Conservation (phyloP, 2,797 vertebrate genomes). For the Phrynocephalus forsythii region DNA sequence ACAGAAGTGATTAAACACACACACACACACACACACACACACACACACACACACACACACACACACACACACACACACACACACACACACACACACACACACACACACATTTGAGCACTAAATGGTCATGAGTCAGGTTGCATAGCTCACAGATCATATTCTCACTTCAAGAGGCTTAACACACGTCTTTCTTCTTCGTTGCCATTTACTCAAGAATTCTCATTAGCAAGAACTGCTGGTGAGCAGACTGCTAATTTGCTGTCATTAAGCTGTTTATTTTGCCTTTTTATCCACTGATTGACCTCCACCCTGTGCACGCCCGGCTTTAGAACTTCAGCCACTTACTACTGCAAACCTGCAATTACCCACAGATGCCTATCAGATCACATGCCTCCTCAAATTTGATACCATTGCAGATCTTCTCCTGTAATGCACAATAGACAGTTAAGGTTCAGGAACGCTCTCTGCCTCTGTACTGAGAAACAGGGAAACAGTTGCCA, state of each 20-base stretch:
- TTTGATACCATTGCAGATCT: too few relatives aligned
- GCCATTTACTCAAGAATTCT: conserved; percentile 32
- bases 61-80: neutral
- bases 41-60: neutral
- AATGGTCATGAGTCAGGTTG: fast-evolving
- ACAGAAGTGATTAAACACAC: neutral
- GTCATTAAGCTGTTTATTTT: conserved; percentile 55
- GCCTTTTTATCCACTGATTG: neutral
- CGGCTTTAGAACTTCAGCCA: neutral
- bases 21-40: neutral
- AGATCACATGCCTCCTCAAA: neutral
- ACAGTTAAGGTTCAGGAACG: too few relatives aligned
- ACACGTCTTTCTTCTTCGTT: neutral
- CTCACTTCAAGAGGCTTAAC: neutral
- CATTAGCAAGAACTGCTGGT: neutral
- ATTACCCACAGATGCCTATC: neutral
- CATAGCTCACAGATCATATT: neutral
- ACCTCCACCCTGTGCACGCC: neutral
- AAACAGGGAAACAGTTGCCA: too few relatives aligned
- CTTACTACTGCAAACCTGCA: neutral
- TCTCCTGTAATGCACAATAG: too few relatives aligned
- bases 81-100: neutral
- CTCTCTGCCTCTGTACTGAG: too few relatives aligned
- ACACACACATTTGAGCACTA: neutral
- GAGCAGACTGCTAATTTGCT: neutral